Evolutionary conservation across 2,113 vertebrate species (phyloP), one percentile per base, ranked within the genome.

Genomic region (Mastomys coucha): DNA sequence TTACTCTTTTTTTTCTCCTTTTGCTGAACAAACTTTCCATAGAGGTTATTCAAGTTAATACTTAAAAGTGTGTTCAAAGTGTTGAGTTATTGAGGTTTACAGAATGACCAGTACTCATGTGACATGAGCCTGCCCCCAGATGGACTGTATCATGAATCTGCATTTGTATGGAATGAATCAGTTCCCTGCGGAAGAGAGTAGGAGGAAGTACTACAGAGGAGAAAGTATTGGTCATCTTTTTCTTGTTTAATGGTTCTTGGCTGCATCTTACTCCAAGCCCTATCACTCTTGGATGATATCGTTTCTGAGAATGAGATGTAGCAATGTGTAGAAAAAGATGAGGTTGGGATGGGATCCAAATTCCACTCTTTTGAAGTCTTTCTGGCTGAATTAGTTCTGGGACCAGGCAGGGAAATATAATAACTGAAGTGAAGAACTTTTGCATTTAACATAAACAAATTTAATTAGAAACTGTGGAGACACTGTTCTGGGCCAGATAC

Each of bases 91-190:
- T 63, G 17, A 95, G 89, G 73, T 65, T 78, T 88, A 60, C 16
- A 49, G n/a, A 95, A 93, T 89, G 67, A 91, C 76, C 31, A 24
- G 36, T 80, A 24, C 56, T 95, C 72, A 49, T 56, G 56, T 90
- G 91, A 84, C 88, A 36, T 5, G 53, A 65, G 70, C 76, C 42
- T 12, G 76, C 51, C 56, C 65, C 80, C 95, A 91, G 94, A 95
- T 96, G 97, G 93, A 94, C 95, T 42, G 82, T 90, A 94, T 96
- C 96, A 91, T n/a, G 75, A 84, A 49, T 51, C 20, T 45, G 91
- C 51, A 65, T 90, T 94, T 51, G 56, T 96, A 69, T n/a, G 12
- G 33, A 75, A 53, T 96, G 94, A 97, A 90, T 97, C 56, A 78
- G 92, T 69, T 17, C 28, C n/a, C 42, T 95, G 73, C 53, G 67